These are phyloP conservation scores for Nomia melanderi DNA, from an alignment of 1,140 invertebrate species.

Conservation along the genomic window DNA sequence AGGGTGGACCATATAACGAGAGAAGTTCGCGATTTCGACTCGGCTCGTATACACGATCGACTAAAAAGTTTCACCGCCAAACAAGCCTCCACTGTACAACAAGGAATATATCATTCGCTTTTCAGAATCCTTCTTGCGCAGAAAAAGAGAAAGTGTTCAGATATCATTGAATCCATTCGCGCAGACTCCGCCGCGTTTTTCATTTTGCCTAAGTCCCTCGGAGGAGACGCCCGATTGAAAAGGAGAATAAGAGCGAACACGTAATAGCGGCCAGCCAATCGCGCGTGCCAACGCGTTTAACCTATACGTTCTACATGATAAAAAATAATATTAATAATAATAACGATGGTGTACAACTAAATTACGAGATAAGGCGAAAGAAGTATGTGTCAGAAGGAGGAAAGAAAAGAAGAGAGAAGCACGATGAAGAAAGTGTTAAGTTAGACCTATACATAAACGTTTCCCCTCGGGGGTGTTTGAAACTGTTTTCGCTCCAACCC, in stretches of 20 bases:
- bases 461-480: not conserved
- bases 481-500: constrained; percentile 12
- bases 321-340: constrained; percentile 26
- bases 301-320: constrained; percentile 15
- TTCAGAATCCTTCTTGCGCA: too few species aligned
- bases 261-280: constrained; percentile 4
- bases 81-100: too few species aligned
- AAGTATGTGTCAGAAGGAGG: too few species aligned
- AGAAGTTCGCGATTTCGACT: too few species aligned
- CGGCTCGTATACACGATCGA: too few species aligned
- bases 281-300: not conserved
- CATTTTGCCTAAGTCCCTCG: not conserved
- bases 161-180: constrained; percentile 10
- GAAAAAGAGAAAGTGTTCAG: too few species aligned
- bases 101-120: too few species aligned
- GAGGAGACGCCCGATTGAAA: not conserved
- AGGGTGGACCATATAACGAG: too few species aligned
- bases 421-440: constrained; percentile 19
- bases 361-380: constrained; percentile 13
- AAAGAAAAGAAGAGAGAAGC: not conserved
- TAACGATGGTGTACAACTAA: constrained; percentile 13
- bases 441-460: not conserved
- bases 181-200: not conserved
- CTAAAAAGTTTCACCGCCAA: too few species aligned
- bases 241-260: not conserved